Conservation (phyloP, 2,888 invertebrate genomes). For the Gisinianus flammeolus region DNA sequence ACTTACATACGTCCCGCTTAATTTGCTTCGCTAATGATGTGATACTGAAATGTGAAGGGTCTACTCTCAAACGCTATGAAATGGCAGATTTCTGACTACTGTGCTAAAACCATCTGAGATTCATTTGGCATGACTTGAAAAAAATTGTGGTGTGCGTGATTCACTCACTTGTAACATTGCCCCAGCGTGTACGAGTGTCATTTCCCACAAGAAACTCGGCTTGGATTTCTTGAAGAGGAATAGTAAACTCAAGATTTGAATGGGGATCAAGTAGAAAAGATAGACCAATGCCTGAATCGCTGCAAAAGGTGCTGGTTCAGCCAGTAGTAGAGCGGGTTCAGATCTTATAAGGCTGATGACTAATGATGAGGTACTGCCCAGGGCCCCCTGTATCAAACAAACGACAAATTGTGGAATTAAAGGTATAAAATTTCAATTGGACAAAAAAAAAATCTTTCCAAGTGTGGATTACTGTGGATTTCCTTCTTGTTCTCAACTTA, state of each 20-base stretch:
- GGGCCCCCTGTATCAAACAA: constrained; percentile 33
- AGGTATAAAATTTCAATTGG: background rate
- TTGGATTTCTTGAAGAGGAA: constrained; percentile 41
- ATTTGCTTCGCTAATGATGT: too few species aligned
- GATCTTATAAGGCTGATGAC: constrained; percentile 41
- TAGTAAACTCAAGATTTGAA: constrained; percentile 43
- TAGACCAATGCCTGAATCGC: constrained; percentile 50
- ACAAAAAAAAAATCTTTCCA: background rate
- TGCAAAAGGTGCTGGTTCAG: constrained; percentile 53
- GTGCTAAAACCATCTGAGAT: too few species aligned
- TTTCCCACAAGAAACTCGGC: constrained; percentile 54
- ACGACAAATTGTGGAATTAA: background rate
- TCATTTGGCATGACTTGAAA: too few species aligned
- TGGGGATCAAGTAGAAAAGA: constrained; percentile 54
- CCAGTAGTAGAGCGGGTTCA: constrained; percentile 48
- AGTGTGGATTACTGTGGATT: background rate
- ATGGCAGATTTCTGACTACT: too few species aligned
- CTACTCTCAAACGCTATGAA: too few species aligned
- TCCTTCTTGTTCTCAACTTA: constrained; percentile 35
- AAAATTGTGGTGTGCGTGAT: too few species aligned
- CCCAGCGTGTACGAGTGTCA: constrained; percentile 50
- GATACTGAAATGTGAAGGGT: too few species aligned
- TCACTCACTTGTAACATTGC: constrained; percentile 50
- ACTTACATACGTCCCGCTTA: too few species aligned
- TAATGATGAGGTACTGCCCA: constrained; percentile 29